Conservation (phyloP, 2,888 invertebrate genomes). For the Lapara coniferarum region DNA sequence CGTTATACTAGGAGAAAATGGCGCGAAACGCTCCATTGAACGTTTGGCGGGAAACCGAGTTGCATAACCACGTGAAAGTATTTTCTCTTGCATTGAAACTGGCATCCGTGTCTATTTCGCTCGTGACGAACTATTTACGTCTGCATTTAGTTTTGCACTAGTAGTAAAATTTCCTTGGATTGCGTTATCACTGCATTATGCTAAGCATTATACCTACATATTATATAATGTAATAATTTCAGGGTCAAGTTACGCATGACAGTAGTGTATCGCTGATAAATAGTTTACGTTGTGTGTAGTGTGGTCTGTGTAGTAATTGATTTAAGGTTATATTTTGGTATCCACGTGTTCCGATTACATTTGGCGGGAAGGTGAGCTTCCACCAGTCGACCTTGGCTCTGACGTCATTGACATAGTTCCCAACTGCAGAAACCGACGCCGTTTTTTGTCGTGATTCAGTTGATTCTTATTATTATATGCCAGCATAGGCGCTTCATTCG, state of each 20-base stretch:
- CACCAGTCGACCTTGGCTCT: slow-evolving; percentile 75
- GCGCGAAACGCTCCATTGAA: slow-evolving; percentile 79
- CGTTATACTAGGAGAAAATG: slow-evolving; percentile 62
- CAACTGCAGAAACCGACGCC: slow-evolving; percentile 65
- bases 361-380: slow-evolving; percentile 75
- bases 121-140: slow-evolving; percentile 16
- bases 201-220: background rate
- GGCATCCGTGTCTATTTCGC: slow-evolving; percentile 27
- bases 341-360: slow-evolving; percentile 56
- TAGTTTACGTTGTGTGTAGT: slow-evolving; percentile 12
- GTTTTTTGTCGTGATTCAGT: slow-evolving; percentile 63
- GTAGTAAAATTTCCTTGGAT: background rate
- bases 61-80: slow-evolving; percentile 72
- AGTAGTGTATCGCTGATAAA: slow-evolving; percentile 23
- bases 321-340: slow-evolving; percentile 42
- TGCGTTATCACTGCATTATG: background rate
- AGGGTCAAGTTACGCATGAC: slow-evolving; percentile 20
- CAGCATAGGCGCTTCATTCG: slow-evolving; percentile 23
- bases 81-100: slow-evolving; percentile 47
- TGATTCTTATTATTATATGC: slow-evolving; percentile 46
- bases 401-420: slow-evolving; percentile 82
- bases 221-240: slow-evolving; percentile 6
- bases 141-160: slow-evolving; percentile 9
- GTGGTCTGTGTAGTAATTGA: slow-evolving; percentile 2
- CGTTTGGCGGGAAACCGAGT: slow-evolving; percentile 73